phyloP scores from a whole-genome alignment of 2,113 vertebrate species.

The Trematocara stigmaticum region DNA sequence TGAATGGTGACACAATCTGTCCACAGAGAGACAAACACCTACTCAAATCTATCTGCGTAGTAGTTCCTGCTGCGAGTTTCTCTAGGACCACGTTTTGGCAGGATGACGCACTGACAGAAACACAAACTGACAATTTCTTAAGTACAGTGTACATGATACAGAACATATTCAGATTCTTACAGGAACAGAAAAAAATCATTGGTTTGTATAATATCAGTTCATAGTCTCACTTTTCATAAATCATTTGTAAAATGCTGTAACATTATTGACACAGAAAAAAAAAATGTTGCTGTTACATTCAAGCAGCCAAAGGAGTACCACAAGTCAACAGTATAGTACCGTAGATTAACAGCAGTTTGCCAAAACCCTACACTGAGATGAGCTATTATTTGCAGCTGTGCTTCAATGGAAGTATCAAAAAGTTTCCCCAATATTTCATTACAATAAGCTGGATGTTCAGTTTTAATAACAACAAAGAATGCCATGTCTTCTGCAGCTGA shows the following conservation, averaged over 20 bases:
- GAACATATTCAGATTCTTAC: background rate
- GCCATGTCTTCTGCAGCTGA: background rate
- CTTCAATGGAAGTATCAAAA: background rate
- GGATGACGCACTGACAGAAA: background rate
- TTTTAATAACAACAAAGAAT: background rate
- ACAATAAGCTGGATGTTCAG: slow-evolving; percentile 24
- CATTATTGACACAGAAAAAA: background rate
- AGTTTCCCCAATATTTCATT: background rate
- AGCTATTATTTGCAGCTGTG: background rate
- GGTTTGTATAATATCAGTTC: background rate
- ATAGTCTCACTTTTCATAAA: background rate
- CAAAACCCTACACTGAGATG: background rate
- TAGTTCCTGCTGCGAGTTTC: background rate
- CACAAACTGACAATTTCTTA: background rate
- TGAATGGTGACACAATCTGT: background rate
- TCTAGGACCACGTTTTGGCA: background rate
- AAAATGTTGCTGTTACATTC: background rate
- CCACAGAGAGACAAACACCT: background rate
- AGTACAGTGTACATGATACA: background rate
- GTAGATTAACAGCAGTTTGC: slow-evolving; percentile 20
- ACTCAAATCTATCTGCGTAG: background rate
- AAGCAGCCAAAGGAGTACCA: background rate
- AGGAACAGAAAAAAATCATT: background rate
- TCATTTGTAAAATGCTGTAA: slow-evolving; percentile 6
- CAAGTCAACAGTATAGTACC: slow-evolving; percentile 28